A percentile compares a stretch with the other conserved stretches of the same genome.
phyloP scores from a whole-genome alignment of 2,888 invertebrate species.

The Ptychoptera albimana region DNA sequence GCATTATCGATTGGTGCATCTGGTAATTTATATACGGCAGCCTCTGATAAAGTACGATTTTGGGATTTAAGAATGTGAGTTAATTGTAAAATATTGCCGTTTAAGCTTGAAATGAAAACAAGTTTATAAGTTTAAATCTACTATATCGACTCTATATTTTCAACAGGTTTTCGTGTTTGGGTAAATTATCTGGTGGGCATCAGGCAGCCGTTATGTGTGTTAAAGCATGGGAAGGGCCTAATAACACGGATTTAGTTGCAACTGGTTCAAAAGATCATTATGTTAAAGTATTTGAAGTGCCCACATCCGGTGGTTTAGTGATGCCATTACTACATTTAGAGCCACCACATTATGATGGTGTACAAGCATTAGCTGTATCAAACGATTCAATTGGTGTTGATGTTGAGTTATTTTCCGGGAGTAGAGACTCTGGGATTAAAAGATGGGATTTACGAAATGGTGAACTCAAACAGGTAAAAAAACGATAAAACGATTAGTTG shows the following conservation, averaged over 20 bases:
- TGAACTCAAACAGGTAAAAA: slow-evolving; percentile 19
- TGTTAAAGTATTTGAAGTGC: slow-evolving; percentile 41
- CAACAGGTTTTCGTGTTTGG: slow-evolving; percentile 45
- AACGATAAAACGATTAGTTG: neutral
- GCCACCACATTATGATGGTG: slow-evolving; percentile 83
- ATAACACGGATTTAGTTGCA: slow-evolving; percentile 45
- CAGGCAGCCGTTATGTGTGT: slow-evolving; percentile 75
- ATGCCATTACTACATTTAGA: slow-evolving; percentile 48
- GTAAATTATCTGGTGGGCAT: slow-evolving; percentile 62
- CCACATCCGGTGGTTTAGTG: slow-evolving; percentile 33
- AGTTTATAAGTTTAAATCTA: neutral
- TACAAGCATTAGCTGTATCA: slow-evolving; percentile 57
- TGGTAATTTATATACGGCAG: slow-evolving; percentile 57
- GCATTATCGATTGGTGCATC: slow-evolving; percentile 49
- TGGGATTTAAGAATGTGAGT: slow-evolving; percentile 63
- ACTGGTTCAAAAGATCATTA: slow-evolving; percentile 79
- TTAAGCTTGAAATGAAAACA: neutral
- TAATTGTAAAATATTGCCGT: neutral
- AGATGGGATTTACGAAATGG: slow-evolving; percentile 51
- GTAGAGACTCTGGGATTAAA: slow-evolving; percentile 72
- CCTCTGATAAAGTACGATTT: slow-evolving; percentile 63
- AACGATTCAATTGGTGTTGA: slow-evolving; percentile 33
- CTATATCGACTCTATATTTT: slow-evolving; percentile 1
- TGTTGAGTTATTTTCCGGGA: slow-evolving; percentile 56
- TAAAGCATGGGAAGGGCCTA: slow-evolving; percentile 38